phyloP scores from a whole-genome alignment of 2,797 vertebrate genomes.

The Leucoraja ocellata region DNA sequence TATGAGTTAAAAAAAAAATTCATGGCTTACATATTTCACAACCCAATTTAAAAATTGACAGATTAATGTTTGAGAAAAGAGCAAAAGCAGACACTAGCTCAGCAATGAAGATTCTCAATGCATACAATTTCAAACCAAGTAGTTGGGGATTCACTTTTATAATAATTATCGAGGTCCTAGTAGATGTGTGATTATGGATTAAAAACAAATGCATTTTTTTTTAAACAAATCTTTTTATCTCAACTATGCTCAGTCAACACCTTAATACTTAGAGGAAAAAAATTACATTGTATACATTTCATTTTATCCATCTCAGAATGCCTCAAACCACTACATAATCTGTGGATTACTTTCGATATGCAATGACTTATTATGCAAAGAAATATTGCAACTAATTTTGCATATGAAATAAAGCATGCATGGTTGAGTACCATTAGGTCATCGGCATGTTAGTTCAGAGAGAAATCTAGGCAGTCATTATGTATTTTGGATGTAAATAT shows the following conservation, averaged over 20 bases:
- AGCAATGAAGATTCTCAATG: neutral
- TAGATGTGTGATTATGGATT: neutral
- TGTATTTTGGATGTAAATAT: neutral
- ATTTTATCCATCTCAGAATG: neutral
- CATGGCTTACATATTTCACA: neutral
- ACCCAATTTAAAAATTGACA: neutral
- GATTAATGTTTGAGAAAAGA: neutral
- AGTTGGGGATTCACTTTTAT: neutral
- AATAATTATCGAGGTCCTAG: neutral
- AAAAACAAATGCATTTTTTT: neutral
- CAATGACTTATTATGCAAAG: neutral
- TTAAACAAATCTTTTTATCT: neutral
- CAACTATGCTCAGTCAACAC: neutral
- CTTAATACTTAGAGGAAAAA: neutral
- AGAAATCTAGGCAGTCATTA: neutral
- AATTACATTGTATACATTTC: neutral
- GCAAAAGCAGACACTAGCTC: neutral
- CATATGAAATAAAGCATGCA: neutral
- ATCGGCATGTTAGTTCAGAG: neutral
- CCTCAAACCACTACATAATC: neutral
- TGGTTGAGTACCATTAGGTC: neutral
- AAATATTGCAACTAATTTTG: neutral
- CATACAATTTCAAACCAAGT: neutral
- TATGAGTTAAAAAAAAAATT: neutral
- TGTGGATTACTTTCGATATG: neutral